Evolutionary conservation across 2,888 invertebrate species (phyloP), one percentile per base, ranked within the genome.

Genomic region (Trissolcus japonicus): DNA sequence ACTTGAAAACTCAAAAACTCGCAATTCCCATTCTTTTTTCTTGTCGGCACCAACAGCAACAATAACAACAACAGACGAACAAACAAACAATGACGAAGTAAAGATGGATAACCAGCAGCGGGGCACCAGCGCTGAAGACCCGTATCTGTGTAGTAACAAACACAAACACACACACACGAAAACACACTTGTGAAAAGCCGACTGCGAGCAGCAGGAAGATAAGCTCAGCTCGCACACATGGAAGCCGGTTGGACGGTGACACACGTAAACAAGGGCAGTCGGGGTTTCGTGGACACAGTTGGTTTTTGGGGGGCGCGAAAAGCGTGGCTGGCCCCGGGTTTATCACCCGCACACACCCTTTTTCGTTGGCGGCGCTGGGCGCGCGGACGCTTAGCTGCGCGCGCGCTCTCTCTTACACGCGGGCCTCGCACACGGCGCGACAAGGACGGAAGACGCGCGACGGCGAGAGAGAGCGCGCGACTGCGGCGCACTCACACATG

Each of bases 301-400:
- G 55, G 41, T 13, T 62, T 54, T 65, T 56, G 35, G 11, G 46
- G 50, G 65, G 55, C 50, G 56, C 65, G 65, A 61, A 59, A 59
- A 61, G 19, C 59, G 55, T 62, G 35, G 35, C 35, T 35, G 35
- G 62, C 63, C 57, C 57, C 57, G 71, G 77, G 63, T 72, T 76
- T 69, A n/a, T 51, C 55, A 29, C 55, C 60, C 77, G 77, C 72
- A 77, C 77, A 73, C 77, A 77, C 77, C 77, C 77, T 77, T 77
- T 77, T 63, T 63, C 48, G 67, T 50, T 51, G 72, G 59, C 56
- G 71, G 71, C 71, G 71, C 57, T 51, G 35, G 67, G n/a, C 46
- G 60, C 56, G 59, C 59, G 59, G 59, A 59, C 59, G 59, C 59
- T 48, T 25, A 17, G 51, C 51, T 51, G 53, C 57, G 61, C 61